Evolutionary conservation across 1,140 invertebrate species (phyloP), one percentile per base, ranked within the genome.

Genomic region (Drosophila ambigua): DNA sequence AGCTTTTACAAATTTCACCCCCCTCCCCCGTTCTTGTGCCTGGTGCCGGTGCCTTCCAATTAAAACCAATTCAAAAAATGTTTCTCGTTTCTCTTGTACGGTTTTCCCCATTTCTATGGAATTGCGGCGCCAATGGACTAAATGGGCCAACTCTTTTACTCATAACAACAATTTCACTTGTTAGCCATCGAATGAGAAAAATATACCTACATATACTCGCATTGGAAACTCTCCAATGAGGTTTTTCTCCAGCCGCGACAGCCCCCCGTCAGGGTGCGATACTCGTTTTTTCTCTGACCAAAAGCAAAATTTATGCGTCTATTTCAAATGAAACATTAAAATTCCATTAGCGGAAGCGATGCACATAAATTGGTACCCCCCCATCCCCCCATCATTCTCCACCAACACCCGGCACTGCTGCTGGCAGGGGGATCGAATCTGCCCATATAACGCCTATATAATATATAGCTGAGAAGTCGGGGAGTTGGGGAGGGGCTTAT

Each of bases 311-410:
- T 75, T 78, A 82, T 82, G 79, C 74, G 48, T 57, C 75, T 83
- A 69, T 74, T 88, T 87, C 83, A 48, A 88, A 88, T 82, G 83
- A 88, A 87, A 87, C 82, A 87, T 87, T 87, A 88, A 87, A 87
- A 88, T 87, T 87, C 82, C 82, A 87, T 87, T 87, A 87, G 83
- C 82, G 82, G 78, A 88, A 82, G 79, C 63, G 44, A 49, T 61
- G 67, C 35, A 76, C 80, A 84, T 84, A 84, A 84, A 79, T 73
- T 79, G 67, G n/a, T 62, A 6, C 20, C 20, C 35, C 59, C 9
- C 11, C 44, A n/a, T n/a, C n/a, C n/a, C n/a, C n/a, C n/a, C n/a
- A n/a, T n/a, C n/a, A n/a, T n/a, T 20, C 20, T 61, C 54, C 50
- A 2, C 23, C 15, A 45, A 35, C 50, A 2, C 23, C 15, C 44